A percentile compares a stretch with the other conserved stretches of the same genome.
Conservation (phyloP, 2,113 vertebrate species). For the Oreochromis aureus region DNA sequence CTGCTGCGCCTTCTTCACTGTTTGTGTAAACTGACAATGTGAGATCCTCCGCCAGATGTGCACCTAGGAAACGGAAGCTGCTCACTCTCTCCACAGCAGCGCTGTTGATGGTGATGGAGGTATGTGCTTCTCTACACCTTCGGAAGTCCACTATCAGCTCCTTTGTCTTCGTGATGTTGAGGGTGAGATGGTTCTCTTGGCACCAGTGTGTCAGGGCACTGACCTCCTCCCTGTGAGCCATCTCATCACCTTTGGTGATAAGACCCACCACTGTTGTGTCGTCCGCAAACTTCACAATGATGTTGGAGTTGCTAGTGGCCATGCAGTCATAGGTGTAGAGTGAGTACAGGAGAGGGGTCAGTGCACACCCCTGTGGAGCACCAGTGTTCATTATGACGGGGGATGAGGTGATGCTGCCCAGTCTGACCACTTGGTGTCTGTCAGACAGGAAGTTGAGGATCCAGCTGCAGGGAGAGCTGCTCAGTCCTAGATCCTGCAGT, state of each 20-base stretch:
- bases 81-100: background rate
- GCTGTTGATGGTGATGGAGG: background rate
- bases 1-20: background rate
- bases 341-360: background rate
- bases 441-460: background rate
- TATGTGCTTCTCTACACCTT: background rate
- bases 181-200: background rate
- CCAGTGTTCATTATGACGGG: background rate
- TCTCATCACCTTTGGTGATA: background rate
- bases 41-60: background rate
- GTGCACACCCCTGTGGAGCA: accelerated
- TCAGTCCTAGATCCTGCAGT: background rate
- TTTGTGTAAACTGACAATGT: background rate
- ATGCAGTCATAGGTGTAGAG: background rate
- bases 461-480: background rate
- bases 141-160: background rate
- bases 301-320: background rate
- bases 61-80: accelerated
- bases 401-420: background rate
- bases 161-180: background rate
- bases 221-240: background rate
- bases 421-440: background rate
- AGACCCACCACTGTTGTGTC: background rate
- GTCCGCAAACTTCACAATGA: background rate
- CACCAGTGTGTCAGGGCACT: background rate